Evolutionary conservation across 2,888 invertebrate species (phyloP), one percentile per base, ranked within the genome.

Genomic region (Lycophotia porphyrea): DNA sequence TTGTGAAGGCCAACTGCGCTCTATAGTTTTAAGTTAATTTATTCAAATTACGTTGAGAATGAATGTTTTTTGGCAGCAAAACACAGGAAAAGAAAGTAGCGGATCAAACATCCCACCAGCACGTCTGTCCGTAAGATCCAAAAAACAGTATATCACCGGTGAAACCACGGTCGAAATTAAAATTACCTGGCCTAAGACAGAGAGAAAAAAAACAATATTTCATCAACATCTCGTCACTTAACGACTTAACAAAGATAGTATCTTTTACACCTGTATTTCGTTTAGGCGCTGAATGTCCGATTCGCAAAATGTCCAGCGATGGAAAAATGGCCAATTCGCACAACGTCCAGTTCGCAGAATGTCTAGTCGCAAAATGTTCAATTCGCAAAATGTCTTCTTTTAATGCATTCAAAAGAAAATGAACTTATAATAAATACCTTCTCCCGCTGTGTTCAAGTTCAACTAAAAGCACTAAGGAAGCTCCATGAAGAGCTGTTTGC

Each of bases 401-500:
- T 7, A 27, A 55, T 18, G 2, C 27, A 52, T 15, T 27, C 5
- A 55, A 27, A 27, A 55, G 55, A 55, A 15, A 5, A 55, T 55
- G 27, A 27, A 27, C 15, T 7, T 7, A 15, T 55, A 15, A 7
- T 2, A 36, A 13, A 18, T 52, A 47, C 27, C 39, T 67, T 34
- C 21, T 42, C 47, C 5, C 52, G 52, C 34, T 39, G 31, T 60
- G 36, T 64, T 42, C 55, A 79, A 79, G 55, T 79, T 67, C 66
- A 81, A 76, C 67, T 36, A 13, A 76, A 76, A 39, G 47, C 63
- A 13, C 47, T 49, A 49, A 47, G 34, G 27, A 27, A 9, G 27
- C 63, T 77, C 63, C 63, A 82, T 31, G 65, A 58, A 58, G 21
- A 8, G 39, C 52, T 64, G 78, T 49, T 68, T 64, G 82, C 55